Percentiles rank a stretch among this genome's conserved stretches.
Conservation (phyloP, 2,888 invertebrate genomes). For the Drosophila lutescens region DNA sequence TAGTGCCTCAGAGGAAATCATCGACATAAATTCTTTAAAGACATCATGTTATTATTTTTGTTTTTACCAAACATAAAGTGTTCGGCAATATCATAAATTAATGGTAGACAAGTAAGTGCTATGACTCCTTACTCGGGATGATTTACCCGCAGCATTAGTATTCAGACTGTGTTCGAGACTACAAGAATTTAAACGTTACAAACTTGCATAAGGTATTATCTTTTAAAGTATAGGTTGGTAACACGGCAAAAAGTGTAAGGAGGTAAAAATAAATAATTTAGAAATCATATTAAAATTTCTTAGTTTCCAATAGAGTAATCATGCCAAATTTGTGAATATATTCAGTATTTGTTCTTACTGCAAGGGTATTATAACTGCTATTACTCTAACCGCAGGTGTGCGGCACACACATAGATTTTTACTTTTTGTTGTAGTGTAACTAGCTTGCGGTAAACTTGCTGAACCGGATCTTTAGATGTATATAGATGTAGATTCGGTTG, state of each 20-base stretch:
- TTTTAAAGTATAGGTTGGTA: too few relatives aligned
- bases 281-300: too few relatives aligned
- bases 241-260: too few relatives aligned
- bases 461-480: constrained; percentile 70
- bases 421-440: constrained; percentile 53
- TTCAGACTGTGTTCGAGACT: background rate
- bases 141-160: constrained; percentile 10
- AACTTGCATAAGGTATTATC: background rate
- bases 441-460: constrained; percentile 79
- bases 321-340: background rate
- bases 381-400: constrained; percentile 17
- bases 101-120: constrained; percentile 2
- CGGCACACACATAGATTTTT: constrained; percentile 7
- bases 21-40: constrained; percentile 2
- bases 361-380: constrained; percentile 1
- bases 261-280: too few relatives aligned
- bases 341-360: background rate
- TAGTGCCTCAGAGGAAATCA: background rate
- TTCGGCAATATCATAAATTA: constrained; percentile 11
- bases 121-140: background rate
- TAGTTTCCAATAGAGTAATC: too few relatives aligned
- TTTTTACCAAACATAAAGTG: constrained; percentile 8
- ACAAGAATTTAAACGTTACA: background rate
- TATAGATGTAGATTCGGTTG: constrained; percentile 66
- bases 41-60: constrained; percentile 2